Conservation (phyloP, 35 echinoderm and acorn worm genomes). For the Apostichopus japonicus region DNA sequence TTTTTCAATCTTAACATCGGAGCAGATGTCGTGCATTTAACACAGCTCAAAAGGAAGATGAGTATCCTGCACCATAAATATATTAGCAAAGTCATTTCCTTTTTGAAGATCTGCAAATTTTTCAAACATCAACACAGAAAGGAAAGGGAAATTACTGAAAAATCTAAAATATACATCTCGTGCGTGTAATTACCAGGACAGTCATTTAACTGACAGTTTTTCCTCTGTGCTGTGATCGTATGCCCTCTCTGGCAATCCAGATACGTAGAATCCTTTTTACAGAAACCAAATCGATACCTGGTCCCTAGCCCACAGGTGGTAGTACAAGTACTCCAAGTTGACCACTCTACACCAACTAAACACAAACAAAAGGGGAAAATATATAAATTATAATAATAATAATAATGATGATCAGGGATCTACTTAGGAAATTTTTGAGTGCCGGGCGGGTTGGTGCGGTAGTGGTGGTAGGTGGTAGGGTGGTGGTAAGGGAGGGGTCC, state of each 20-base stretch:
- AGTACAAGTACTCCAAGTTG: conserved; percentile 80
- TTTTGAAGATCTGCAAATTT: background rate
- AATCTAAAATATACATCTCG: conserved; percentile 5
- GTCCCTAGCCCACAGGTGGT: conserved; percentile 76
- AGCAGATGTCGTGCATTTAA: too few relatives aligned
- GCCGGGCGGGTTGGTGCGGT: too few relatives aligned
- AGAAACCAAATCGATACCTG: conserved; percentile 71
- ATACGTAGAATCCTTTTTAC: conserved; percentile 50
- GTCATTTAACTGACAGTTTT: conserved; percentile 57
- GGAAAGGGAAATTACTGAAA: conserved; percentile 3
- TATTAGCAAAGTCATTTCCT: background rate
- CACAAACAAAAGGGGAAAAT: background rate
- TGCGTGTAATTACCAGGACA: conserved; percentile 56
- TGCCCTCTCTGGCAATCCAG: conserved; percentile 68
- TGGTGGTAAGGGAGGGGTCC: too few relatives aligned
- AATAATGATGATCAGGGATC: too few relatives aligned
- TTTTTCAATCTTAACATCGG: too few relatives aligned
- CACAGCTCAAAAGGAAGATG: too few relatives aligned
- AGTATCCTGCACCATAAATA: background rate
- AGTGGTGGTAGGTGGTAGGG: too few relatives aligned
- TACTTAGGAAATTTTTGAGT: too few relatives aligned
- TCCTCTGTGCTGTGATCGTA: conserved; percentile 67
- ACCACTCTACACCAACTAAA: conserved; percentile 64
- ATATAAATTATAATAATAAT: background rate
- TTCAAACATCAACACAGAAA: background rate